Evolutionary conservation across 2,888 invertebrate species (phyloP).

Genomic region (Diaphora mendica): DNA sequence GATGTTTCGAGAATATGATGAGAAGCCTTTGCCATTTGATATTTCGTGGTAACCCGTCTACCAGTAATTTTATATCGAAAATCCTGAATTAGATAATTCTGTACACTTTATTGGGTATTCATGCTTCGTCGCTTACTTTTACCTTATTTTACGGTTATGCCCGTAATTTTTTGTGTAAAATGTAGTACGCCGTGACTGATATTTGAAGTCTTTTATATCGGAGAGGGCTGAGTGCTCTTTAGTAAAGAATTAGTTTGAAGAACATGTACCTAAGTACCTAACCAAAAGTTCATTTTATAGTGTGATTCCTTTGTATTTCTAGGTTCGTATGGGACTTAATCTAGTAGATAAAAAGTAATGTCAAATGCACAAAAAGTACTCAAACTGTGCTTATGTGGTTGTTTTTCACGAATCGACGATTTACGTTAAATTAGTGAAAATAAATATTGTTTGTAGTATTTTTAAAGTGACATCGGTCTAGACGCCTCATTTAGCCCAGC

Average conservation of each 20-base stretch:
- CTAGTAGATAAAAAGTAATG: not conserved
- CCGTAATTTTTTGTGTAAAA: not conserved
- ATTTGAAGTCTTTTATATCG: not conserved
- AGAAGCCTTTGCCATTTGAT: conserved; percentile 26
- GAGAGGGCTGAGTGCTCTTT: not conserved
- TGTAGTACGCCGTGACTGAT: not conserved
- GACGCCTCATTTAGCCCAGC: too few relatives aligned
- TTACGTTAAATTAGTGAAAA: not conserved
- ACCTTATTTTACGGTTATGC: not conserved
- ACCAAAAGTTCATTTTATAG: not conserved
- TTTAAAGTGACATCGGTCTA: too few relatives aligned
- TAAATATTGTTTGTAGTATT: too few relatives aligned
- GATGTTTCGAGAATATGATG: not conserved
- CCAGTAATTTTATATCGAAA: conserved; percentile 14
- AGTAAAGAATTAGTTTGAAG: not conserved
- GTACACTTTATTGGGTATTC: conserved; percentile 5
- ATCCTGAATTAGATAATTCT: conserved; percentile 17
- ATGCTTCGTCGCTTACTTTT: conserved; percentile 15
- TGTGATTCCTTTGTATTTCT: not conserved
- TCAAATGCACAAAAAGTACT: not conserved
- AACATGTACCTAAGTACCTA: not conserved
- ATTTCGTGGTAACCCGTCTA: conserved; percentile 14
- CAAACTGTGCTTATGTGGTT: not conserved
- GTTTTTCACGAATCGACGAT: not conserved
- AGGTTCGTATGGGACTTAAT: not conserved